Base-by-base conservation (phyloP, 2,113 vertebrate genomes). In the Nicator chloris region DNA sequence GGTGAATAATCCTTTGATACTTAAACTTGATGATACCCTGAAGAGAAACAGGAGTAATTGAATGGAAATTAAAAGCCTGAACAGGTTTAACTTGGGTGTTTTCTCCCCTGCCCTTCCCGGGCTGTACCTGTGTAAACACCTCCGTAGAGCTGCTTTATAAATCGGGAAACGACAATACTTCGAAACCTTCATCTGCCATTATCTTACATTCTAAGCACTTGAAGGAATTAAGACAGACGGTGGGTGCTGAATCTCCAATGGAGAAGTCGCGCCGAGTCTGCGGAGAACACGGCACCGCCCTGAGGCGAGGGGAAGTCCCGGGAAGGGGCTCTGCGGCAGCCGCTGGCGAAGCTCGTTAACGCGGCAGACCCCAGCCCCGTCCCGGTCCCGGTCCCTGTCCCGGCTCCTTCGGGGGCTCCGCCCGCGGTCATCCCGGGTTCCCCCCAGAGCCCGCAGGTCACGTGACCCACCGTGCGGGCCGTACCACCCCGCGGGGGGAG, bases 321-420 rank as follows among this genome's bases (percentile, higher is more conserved):
- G 35, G 14, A 15, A 23, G 23, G 20, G 37, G 33, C 37, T 17
- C 11, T 14, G 57, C 4, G 9, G 40, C 8, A 30, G 15, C 40
- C 6, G 6, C 2, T 0, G 5, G 2, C 15, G 5, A 24, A 5
- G 7, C 31, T 11, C 13, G 6, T 7, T 31, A 49, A 4, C 1
- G 26, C 40, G 4, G 26, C 39, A 18, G 1, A 13, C 26, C 4
- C 23, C 8, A 2, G 2, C 7, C 24, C 24, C 14, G 1, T 2
- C 4, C 7, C 20, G 1, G 1, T 14, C 30, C 45, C n/a, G 3
- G 6, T 5, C 21, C 9, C 51, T 2, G 4, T 3, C 15, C 15
- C 65, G 24, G 39, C 6, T 22, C 65, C 40, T 20, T 0, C 33
- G 4, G 13, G 68, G 69, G 19, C 69, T 53, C 77, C 86, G 69